Base-by-base conservation (phyloP, 2,113 vertebrate genomes). In the Polypterus senegalus region DNA sequence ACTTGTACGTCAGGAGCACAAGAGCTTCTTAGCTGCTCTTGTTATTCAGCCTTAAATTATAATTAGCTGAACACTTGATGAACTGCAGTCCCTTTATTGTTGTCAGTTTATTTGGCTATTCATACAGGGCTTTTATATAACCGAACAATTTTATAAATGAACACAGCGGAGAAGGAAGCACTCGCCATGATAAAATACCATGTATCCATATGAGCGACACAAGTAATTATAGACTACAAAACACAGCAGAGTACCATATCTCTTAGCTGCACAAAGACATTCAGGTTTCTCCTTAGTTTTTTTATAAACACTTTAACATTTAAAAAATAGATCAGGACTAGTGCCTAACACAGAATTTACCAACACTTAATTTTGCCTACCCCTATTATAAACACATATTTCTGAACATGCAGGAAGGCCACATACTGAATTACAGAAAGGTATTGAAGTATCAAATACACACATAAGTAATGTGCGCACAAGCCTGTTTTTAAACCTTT, bases 41-140 rank as follows among this genome's bases (percentile, higher is more conserved):
- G 56, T 27, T 57, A 57, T 57, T 57, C 56, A 57, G 56, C 56
- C 56, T 57, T 57, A 57, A 44, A 57, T 57, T 57, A 57, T 57
- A 57, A 57, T 57, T 57, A 57, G 56, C 10, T 44, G 27, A 57
- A 57, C 56, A 57, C 56, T 57, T 57, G 56, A 57, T 57, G 56
- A 57, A 44, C 56, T 27, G 9, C 56, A 9, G 27, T 57, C 56
- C 56, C 27, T 27, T 9, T 57, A 57, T 57, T 57, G 56, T 57
- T 57, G 56, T 44, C 56, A 57, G 56, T 57, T 57, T 57, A 57
- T 44, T 11, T 57, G 56, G 56, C 56, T 57, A 55, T 55, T 55
- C 54, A 55, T 55, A 10, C 9, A 55, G 9, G 54, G 54, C 54
- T 55, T 57, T 57, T 57, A 57, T 57, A 27, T 45, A 57, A 57